These are phyloP conservation scores for Galemys pyrenaicus DNA, from an alignment of 2,113 vertebrate genomes.

Conservation along the genomic window DNA sequence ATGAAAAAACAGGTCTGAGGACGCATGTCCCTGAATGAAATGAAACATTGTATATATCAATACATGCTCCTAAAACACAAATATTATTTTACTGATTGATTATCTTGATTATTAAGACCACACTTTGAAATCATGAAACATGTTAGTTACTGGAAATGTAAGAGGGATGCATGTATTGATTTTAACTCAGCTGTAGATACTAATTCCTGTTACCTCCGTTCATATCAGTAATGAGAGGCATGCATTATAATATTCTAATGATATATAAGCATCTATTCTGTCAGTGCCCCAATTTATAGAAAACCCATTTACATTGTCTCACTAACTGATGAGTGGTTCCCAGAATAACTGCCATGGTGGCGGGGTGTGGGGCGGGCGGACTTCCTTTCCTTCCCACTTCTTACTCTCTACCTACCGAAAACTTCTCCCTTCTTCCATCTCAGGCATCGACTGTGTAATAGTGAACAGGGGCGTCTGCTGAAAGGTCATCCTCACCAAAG, in stretches of 20 bases:
- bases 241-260: neutral
- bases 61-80: neutral
- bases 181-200: neutral
- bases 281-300: neutral
- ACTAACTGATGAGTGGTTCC: neutral
- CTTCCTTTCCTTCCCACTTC: neutral
- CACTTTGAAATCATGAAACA: slow-evolving; percentile 10
- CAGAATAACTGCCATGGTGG: neutral
- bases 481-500: neutral
- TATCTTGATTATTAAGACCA: neutral
- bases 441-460: neutral
- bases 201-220: neutral
- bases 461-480: neutral
- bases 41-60: neutral
- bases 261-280: neutral
- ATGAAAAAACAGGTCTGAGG: neutral
- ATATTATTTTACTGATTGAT: neutral
- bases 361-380: too few relatives aligned
- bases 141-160: neutral
- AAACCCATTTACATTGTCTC: neutral
- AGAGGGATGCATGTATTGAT: neutral
- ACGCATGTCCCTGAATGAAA: neutral
- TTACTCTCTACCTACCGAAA: neutral
- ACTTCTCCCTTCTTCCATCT: neutral
- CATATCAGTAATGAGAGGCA: neutral